These are phyloP conservation scores for Heterotis niloticus DNA, from an alignment of 2,113 vertebrate genomes.

Conservation along the genomic window DNA sequence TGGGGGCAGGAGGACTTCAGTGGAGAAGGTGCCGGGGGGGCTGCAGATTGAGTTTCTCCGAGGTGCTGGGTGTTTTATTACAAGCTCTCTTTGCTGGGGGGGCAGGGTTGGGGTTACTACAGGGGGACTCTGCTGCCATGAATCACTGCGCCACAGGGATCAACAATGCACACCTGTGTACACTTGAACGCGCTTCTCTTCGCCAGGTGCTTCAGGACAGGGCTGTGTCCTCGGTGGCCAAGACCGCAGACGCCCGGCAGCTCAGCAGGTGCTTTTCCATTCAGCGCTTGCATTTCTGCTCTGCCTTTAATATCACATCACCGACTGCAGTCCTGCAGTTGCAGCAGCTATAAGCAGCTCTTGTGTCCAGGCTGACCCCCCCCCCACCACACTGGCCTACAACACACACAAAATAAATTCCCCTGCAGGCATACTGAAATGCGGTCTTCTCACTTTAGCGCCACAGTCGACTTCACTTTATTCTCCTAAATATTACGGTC, in stretches of 20 bases:
- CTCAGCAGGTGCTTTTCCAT: constrained; percentile 21
- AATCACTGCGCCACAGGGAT: not conserved
- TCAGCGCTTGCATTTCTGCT: constrained; percentile 15
- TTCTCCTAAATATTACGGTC: not conserved
- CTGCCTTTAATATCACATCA: constrained; percentile 22
- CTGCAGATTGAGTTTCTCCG: constrained; percentile 40
- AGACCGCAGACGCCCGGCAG: not conserved
- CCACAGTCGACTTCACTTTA: no score
- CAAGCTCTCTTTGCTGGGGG: not conserved
- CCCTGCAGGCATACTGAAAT: not conserved
- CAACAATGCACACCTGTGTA: not conserved
- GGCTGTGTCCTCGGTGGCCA: not conserved
- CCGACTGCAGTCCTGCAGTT: constrained; percentile 4
- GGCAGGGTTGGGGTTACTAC: no score
- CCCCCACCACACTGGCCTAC: not conserved
- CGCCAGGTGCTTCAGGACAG: no score
- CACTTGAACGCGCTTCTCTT: not conserved
- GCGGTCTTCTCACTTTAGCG: not conserved
- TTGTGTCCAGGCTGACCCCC: not conserved
- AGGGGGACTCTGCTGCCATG: not conserved
- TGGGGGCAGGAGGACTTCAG: constrained; percentile 8
- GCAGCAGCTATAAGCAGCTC: not conserved
- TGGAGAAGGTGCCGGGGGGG: constrained; percentile 19
- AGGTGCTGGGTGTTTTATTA: constrained; percentile 14
- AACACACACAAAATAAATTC: not conserved